A percentile compares a stretch with the other conserved stretches of the same genome.
Conservation (phyloP, 2,888 invertebrate species). For the Sesia apiformis region DNA sequence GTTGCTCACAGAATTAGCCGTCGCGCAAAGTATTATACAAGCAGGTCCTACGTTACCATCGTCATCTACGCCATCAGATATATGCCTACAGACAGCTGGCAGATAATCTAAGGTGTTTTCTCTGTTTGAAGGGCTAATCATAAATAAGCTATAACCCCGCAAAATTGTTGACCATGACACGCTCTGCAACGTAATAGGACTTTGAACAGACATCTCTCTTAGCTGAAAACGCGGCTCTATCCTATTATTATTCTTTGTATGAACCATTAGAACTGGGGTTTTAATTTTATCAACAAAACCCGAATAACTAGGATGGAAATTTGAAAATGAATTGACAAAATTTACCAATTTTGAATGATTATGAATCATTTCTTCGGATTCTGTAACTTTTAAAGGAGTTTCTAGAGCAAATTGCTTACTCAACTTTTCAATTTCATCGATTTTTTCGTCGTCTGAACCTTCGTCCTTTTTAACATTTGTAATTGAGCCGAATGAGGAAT, state of each 20-base stretch:
- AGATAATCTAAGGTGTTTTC: conserved; percentile 84
- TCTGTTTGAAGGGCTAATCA: conserved; percentile 73
- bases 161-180: conserved; percentile 82
- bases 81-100: conserved; percentile 77
- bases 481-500: too few species aligned
- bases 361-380: conserved; percentile 8
- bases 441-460: conserved; percentile 25
- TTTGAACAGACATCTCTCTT: conserved; percentile 39
- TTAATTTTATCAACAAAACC: conserved; percentile 58
- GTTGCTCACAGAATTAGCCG: conserved; percentile 68
- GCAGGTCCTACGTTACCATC: conserved; percentile 73
- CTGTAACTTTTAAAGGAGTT: conserved; percentile 6
- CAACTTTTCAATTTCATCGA: conserved; percentile 24
- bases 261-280: conserved; percentile 53
- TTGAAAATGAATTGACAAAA: conserved; percentile 52
- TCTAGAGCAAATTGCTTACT: conserved; percentile 1
- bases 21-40: conserved; percentile 79
- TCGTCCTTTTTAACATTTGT: conserved; percentile 6
- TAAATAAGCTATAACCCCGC: conserved; percentile 77
- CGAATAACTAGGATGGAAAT: conserved; percentile 42
- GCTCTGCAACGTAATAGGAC: conserved; percentile 75
- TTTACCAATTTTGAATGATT: conserved; percentile 8
- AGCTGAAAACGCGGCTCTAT: conserved; percentile 37
- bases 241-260: conserved; percentile 43
- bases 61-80: conserved; percentile 54